Evolutionary conservation across 2,797 vertebrate species (phyloP).

Genomic region (Ctenochaetus hawaiiensis): DNA sequence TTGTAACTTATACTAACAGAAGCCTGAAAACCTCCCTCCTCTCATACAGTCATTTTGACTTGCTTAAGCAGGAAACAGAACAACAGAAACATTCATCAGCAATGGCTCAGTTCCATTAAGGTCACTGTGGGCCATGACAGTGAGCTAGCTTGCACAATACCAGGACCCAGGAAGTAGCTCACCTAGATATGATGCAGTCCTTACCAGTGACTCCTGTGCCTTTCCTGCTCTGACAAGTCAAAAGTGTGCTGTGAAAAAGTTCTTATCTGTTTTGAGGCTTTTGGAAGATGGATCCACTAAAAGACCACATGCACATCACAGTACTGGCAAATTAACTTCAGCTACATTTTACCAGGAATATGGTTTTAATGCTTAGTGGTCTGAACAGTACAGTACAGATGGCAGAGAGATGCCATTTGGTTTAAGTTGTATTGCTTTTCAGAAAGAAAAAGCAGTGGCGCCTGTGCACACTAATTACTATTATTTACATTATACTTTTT

Average conservation of each 20-base stretch:
- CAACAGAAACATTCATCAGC: not conserved
- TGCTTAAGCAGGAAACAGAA: not conserved
- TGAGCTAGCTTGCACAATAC: not conserved
- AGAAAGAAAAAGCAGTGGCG: constrained; percentile 28
- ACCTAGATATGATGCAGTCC: not conserved
- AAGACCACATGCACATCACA: not conserved
- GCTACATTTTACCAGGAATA: not conserved
- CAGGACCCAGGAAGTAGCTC: not conserved
- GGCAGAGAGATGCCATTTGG: constrained; percentile 8
- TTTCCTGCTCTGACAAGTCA: not conserved
- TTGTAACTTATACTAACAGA: not conserved
- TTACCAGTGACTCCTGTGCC: not conserved
- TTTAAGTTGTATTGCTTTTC: not conserved
- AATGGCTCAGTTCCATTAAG: not conserved
- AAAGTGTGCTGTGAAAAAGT: too few relatives aligned
- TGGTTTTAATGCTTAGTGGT: not conserved
- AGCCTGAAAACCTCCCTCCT: constrained; percentile 1
- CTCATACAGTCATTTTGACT: not conserved
- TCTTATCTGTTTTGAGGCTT: too few relatives aligned
- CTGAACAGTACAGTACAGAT: too few relatives aligned
- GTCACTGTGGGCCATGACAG: not conserved
- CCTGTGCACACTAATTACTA: constrained; percentile 57
- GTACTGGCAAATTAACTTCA: not conserved
- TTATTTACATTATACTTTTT: constrained; percentile 40
- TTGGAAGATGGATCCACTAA: not conserved